These are phyloP conservation scores for Bombus affinis DNA, from an alignment of 1,140 invertebrate species.

Conservation along the genomic window DNA sequence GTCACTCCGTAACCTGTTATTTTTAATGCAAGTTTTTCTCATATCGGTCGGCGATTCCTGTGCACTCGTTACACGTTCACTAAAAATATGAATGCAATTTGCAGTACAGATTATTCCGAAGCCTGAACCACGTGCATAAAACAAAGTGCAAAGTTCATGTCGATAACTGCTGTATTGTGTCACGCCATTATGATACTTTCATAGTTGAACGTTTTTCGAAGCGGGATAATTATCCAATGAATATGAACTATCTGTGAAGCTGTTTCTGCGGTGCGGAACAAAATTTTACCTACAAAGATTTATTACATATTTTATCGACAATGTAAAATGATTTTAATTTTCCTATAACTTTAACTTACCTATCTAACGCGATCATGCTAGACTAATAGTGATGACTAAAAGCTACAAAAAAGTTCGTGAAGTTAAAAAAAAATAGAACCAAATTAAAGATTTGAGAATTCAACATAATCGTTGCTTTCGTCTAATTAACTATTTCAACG, in stretches of 20 bases:
- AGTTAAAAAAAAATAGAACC: not conserved
- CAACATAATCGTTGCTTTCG: no score
- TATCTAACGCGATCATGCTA: no score
- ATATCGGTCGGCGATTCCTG: slow-evolving; percentile 33
- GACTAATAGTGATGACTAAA: no score
- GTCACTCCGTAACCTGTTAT: slow-evolving; percentile 28
- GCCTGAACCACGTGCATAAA: slow-evolving; percentile 40
- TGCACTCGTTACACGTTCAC: slow-evolving; percentile 42
- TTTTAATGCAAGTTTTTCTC: slow-evolving; percentile 39
- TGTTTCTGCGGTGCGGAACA: not conserved
- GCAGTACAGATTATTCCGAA: slow-evolving; percentile 53
- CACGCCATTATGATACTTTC: slow-evolving; percentile 74
- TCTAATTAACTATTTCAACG: no score
- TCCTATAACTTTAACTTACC: no score
- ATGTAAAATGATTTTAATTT: no score
- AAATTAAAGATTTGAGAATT: no score
- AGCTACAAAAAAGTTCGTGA: not conserved
- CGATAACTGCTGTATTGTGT: slow-evolving; percentile 81
- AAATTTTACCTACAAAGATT: not conserved
- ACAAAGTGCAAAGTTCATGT: slow-evolving; percentile 76
- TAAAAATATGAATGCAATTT: slow-evolving; percentile 57
- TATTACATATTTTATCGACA: no score
- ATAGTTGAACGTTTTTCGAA: slow-evolving; percentile 70
- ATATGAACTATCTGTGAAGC: slow-evolving; percentile 23
- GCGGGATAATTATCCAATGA: slow-evolving; percentile 74